Conservation (phyloP, 2,888 invertebrate species). For the Ectemnius continuus region DNA sequence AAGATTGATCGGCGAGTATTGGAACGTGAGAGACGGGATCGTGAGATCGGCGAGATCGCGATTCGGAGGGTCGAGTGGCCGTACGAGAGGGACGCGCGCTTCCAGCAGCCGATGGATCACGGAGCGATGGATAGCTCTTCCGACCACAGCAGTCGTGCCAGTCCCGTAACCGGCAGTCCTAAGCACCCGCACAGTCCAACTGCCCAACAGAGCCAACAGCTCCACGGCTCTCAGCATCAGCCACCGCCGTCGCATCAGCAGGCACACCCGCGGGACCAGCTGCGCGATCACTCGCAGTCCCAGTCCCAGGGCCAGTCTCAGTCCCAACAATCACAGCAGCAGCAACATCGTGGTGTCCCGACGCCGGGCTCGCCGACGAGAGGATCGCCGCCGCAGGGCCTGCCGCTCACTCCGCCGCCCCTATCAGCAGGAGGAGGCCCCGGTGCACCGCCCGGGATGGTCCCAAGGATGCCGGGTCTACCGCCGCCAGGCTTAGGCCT, state of each 20-base stretch:
- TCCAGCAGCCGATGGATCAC: slow-evolving; percentile 68
- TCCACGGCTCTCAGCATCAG: slow-evolving; percentile 67
- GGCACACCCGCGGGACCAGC: slow-evolving; percentile 66
- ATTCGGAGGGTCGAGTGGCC: slow-evolving; percentile 7
- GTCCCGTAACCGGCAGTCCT: slow-evolving; percentile 75
- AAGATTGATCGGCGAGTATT: neutral
- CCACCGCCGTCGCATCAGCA: slow-evolving; percentile 69
- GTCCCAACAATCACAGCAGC: slow-evolving; percentile 67
- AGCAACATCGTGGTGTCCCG: slow-evolving; percentile 78
- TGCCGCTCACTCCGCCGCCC: slow-evolving; percentile 83
- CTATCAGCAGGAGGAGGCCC: slow-evolving; percentile 79
- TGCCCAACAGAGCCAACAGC: slow-evolving; percentile 67
- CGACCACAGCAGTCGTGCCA: slow-evolving; percentile 77
- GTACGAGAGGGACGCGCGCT: slow-evolving; percentile 13
- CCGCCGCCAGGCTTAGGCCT: slow-evolving; percentile 91
- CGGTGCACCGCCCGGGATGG: slow-evolving; percentile 80
- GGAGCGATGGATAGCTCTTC: slow-evolving; percentile 79
- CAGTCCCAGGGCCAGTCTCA: slow-evolving; percentile 70
- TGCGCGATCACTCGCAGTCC: slow-evolving; percentile 74
- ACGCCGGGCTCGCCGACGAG: slow-evolving; percentile 78
- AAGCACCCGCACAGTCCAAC: slow-evolving; percentile 73
- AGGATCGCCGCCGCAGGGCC: slow-evolving; percentile 80
- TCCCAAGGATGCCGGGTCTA: slow-evolving; percentile 85
- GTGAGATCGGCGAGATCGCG: neutral
- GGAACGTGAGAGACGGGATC: neutral